Percentiles rank a stretch among this genome's conserved stretches.
Evolutionary conservation across 1,140 invertebrate genomes (phyloP).

Genomic region (Oedothorax gibbosus): DNA sequence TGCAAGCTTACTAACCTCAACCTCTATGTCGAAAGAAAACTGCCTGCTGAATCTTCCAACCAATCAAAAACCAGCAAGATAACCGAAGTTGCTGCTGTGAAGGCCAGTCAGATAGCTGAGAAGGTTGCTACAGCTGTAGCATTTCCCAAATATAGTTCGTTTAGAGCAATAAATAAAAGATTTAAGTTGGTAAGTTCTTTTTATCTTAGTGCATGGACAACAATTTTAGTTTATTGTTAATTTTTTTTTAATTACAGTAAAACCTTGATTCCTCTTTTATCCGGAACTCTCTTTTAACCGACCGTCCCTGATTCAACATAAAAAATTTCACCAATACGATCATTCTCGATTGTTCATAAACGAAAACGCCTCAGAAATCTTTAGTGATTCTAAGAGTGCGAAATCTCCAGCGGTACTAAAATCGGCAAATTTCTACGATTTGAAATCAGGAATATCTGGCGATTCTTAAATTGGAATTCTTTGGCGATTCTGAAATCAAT

Average conservation of each 20-base stretch:
- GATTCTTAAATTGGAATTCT: too few species aligned
- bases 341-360: too few species aligned
- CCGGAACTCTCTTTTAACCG: too few species aligned
- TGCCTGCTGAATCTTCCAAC: conserved; percentile 3
- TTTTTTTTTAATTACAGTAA: conserved; percentile 2
- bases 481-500: too few species aligned
- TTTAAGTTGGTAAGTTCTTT: conserved; percentile 74
- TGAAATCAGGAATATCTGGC: too few species aligned
- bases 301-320: too few species aligned
- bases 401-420: too few species aligned
- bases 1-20: conserved; percentile 81
- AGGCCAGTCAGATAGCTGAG: conserved; percentile 64
- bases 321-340: too few species aligned
- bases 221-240: not conserved
- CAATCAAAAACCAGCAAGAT: conserved; percentile 66
- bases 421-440: too few species aligned
- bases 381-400: too few species aligned
- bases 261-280: too few species aligned
- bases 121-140: conserved; percentile 67
- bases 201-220: not conserved
- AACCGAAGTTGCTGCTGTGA: conserved; percentile 60
- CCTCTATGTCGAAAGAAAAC: conserved; percentile 73
- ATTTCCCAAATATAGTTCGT: conserved; percentile 67
- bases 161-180: conserved; percentile 75
- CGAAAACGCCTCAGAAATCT: too few species aligned